Conservation (phyloP, 2,888 invertebrate genomes). For the Cyclophora punctaria region DNA sequence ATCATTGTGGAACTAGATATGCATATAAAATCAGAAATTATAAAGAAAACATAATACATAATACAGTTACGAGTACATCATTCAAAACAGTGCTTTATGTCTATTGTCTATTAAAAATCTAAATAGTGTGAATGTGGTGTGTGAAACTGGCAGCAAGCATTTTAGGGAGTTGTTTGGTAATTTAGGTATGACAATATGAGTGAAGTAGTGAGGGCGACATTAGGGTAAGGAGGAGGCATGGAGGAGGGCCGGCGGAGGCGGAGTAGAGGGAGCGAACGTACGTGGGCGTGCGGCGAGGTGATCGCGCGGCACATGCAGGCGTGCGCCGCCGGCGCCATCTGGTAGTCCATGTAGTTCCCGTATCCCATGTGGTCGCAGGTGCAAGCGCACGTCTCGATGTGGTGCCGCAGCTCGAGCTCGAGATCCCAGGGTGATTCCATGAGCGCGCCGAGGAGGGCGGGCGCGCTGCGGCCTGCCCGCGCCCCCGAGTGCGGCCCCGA, state of each 20-base stretch:
- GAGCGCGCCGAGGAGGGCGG: slow-evolving; percentile 56
- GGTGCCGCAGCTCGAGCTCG: slow-evolving; percentile 89
- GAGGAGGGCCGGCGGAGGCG: slow-evolving; percentile 27
- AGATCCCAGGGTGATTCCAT: slow-evolving; percentile 78
- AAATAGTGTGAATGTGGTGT: too few species aligned
- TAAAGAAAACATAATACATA: too few species aligned
- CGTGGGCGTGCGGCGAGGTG: slow-evolving; percentile 72
- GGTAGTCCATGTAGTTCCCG: slow-evolving; percentile 93
- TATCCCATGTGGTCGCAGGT: slow-evolving; percentile 96
- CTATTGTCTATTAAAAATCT: too few species aligned
- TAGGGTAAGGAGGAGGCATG: slow-evolving; percentile 38
- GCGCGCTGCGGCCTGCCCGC: slow-evolving; percentile 56
- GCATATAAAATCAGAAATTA: too few species aligned
- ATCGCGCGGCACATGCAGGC: slow-evolving; percentile 70
- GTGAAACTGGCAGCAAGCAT: too few species aligned
- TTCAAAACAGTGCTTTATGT: too few species aligned
- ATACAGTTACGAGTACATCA: too few species aligned
- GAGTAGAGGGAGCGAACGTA: slow-evolving; percentile 36
- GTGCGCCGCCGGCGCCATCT: slow-evolving; percentile 77
- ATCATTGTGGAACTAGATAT: too few species aligned
- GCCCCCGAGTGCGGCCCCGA: slow-evolving; percentile 59
- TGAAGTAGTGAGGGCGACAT: slow-evolving; percentile 5
- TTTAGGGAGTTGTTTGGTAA: too few species aligned
- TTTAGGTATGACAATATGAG: not conserved
- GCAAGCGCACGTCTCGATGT: slow-evolving; percentile 92